Conservation (phyloP, 2,797 vertebrate species). For the Meriones psammophilus region DNA sequence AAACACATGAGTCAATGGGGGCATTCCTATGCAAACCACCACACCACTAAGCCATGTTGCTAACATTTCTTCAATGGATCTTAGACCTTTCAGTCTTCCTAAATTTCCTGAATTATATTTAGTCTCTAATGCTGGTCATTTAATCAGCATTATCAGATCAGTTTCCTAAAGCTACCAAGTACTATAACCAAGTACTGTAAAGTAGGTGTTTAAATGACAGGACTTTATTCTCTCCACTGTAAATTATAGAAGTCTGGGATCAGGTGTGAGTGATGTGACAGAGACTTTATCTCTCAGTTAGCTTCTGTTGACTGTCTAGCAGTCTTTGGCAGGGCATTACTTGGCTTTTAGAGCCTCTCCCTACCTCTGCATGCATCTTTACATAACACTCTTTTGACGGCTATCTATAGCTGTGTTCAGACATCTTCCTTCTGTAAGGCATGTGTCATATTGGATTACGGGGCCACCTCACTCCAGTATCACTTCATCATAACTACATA, state of each 20-base stretch:
- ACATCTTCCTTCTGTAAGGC: not conserved
- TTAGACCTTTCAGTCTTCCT: slow-evolving; percentile 43
- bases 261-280: not conserved
- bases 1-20: not conserved
- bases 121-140: not conserved
- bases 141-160: not conserved
- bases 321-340: not conserved
- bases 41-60: slow-evolving; percentile 13
- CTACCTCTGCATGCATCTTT: slow-evolving; percentile 11
- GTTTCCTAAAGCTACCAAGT: not conserved
- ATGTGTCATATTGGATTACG: not conserved
- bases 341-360: not conserved
- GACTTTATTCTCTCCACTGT: not conserved
- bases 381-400: not conserved
- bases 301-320: not conserved
- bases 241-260: not conserved
- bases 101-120: slow-evolving; percentile 46
- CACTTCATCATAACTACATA: slow-evolving; percentile 42
- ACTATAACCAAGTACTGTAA: not conserved
- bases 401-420: not conserved
- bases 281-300: not conserved
- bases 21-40: not conserved
- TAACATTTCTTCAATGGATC: not conserved
- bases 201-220: not conserved
- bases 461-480: not conserved